phyloP scores from a whole-genome alignment of 1,140 invertebrate genomes.

The Drosophila takahashii region DNA sequence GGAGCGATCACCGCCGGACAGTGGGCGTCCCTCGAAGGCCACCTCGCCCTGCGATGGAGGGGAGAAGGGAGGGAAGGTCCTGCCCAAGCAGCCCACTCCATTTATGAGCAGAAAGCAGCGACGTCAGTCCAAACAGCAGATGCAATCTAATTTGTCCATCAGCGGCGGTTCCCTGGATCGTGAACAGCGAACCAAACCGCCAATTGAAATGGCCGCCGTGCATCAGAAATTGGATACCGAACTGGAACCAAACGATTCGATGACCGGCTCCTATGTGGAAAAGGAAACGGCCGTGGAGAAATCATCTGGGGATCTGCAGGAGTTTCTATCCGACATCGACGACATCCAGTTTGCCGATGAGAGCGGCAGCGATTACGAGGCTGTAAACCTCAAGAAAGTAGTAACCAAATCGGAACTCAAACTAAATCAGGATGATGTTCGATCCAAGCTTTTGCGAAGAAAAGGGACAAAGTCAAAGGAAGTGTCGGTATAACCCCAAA shows the following conservation, averaged over 20 bases:
- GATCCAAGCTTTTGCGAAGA: neutral
- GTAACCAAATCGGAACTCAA: conserved; percentile 9
- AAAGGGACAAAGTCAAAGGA: conserved; percentile 45
- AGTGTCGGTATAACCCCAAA: conserved; percentile 48
- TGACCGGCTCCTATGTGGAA: conserved; percentile 82
- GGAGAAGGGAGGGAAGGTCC: conserved; percentile 27
- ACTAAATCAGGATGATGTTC: conserved; percentile 24
- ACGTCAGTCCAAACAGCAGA: conserved; percentile 63
- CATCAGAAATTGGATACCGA: conserved; percentile 56
- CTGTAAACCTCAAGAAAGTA: conserved; percentile 57
- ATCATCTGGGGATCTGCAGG: conserved; percentile 74
- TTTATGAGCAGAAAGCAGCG: conserved; percentile 76
- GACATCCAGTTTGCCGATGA: conserved; percentile 86
- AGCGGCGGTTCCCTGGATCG: conserved; percentile 15
- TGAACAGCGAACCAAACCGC: conserved; percentile 14
- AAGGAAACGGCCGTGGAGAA: conserved; percentile 86
- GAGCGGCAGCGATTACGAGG: conserved; percentile 76
- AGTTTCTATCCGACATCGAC: conserved; percentile 81
- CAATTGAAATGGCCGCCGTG: conserved; percentile 47
- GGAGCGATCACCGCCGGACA: conserved; percentile 56
- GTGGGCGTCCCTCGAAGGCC: conserved; percentile 65
- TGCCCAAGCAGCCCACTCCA: conserved; percentile 69
- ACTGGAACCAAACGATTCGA: conserved; percentile 59
- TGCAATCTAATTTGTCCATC: conserved; percentile 44
- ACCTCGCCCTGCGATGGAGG: conserved; percentile 63